Base-by-base conservation (phyloP, 2,797 vertebrate species). In the Eulemur mongoz region DNA sequence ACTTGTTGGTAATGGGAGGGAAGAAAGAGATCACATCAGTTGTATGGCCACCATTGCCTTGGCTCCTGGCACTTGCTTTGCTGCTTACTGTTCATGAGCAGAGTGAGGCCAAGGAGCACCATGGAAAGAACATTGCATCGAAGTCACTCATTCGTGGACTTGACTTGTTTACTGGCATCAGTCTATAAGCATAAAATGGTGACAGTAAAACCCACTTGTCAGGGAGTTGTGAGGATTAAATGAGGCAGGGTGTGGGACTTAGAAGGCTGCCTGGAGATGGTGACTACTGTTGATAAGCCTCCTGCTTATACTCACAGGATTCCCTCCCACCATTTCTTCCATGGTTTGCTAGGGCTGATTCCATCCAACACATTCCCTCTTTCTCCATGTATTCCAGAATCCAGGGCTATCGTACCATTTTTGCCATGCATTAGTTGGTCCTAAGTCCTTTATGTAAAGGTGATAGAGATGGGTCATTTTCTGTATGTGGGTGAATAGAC, bases 391-490 rank as follows among this genome's bases (percentile, higher is more conserved):
- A 67, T 61, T 73, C 80, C 13, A 57, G 17, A n/a, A 57, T 79
- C 25, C 14, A 65, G 14, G 7, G 35, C 23, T 38, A 78, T 78
- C 7, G 89, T 93, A 81, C 7, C n/a, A 18, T 85, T 92, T 86
- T 82, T 79, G n/a, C 38, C 13, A 32, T 82, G 4, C 20, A 73
- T 84, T 82, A 30, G 13, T 86, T 61, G 30, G 23, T 88, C 78
- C 82, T 92, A 63, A 96, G 35, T 54, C 38, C 9, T 93, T 94
- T 94, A 94, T 87, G 7, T 52, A 88, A 91, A 95, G 35, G 20
- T 82, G 48, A 70, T 70, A 7, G 35, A 89, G 20, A 59, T 83
- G 18, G 67, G 9, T 79, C 20, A 27, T 91, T 96, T 95, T 91
- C 70, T 12, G 57, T 40, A 13, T 78, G 48, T 48, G 23, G 23